phyloP scores from a whole-genome alignment of 2,888 invertebrate species.

The Phortica okadai region DNA sequence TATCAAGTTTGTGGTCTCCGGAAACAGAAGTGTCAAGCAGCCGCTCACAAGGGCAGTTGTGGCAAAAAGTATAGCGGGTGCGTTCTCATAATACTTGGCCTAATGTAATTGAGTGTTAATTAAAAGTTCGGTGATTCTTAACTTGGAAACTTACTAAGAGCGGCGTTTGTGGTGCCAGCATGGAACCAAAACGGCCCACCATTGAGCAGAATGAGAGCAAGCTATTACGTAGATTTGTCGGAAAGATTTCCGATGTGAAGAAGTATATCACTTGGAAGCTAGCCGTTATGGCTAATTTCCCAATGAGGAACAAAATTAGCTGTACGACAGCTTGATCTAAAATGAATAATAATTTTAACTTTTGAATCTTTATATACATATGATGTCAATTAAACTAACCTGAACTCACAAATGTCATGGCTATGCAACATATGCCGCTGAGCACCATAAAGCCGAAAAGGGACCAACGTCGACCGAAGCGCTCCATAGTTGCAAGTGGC shows the following conservation, averaged over 20 bases:
- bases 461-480: slow-evolving; percentile 81
- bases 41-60: slow-evolving; percentile 79
- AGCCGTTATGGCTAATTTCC: slow-evolving; percentile 82
- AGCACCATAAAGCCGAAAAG: slow-evolving; percentile 81
- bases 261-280: slow-evolving; percentile 84
- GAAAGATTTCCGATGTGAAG: slow-evolving; percentile 84
- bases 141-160: slow-evolving; percentile 75
- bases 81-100: slow-evolving; percentile 72
- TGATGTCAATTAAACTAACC: slow-evolving; percentile 43
- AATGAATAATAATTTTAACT: slow-evolving; percentile 13
- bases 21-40: slow-evolving; percentile 79
- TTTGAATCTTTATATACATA: not conserved
- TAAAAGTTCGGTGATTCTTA: not conserved
- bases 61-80: slow-evolving; percentile 81
- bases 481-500: slow-evolving; percentile 81
- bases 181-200: slow-evolving; percentile 83
- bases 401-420: slow-evolving; percentile 66
- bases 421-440: slow-evolving; percentile 78
- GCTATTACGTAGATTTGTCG: slow-evolving; percentile 82
- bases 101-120: slow-evolving; percentile 37
- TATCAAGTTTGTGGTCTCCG: slow-evolving; percentile 80
- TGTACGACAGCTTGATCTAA: slow-evolving; percentile 50
- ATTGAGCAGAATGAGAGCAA: slow-evolving; percentile 83
- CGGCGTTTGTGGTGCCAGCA: slow-evolving; percentile 84
- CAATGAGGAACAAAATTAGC: slow-evolving; percentile 78